A percentile compares a stretch with the other conserved stretches of the same genome.
Conservation (phyloP, 64 coral and sea anemone genomes). For the Stylophora pistillata region DNA sequence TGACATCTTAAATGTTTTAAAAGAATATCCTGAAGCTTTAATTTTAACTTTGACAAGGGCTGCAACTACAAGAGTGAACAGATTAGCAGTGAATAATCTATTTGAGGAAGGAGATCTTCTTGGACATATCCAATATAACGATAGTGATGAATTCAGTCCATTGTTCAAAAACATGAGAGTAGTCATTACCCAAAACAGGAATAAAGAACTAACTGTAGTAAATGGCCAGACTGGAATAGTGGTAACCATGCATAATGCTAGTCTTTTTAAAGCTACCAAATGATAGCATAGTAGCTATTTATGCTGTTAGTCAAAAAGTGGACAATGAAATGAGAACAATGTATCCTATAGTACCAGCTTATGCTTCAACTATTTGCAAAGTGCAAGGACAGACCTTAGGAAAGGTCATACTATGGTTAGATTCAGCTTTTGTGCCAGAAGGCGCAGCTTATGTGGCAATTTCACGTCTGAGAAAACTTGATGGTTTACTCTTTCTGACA, state of each 20-base stretch:
- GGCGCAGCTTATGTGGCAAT: too few relatives aligned
- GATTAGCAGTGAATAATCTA: not conserved
- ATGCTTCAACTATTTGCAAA: slow-evolving; percentile 32
- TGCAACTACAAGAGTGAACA: not conserved
- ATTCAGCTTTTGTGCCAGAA: not conserved
- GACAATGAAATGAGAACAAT: not conserved
- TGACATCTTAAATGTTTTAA: too few relatives aligned
- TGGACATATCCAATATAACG: not conserved
- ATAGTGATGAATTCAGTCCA: fast-evolving
- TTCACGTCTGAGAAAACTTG: too few relatives aligned
- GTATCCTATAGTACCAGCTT: too few relatives aligned
- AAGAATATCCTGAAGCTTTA: not conserved
- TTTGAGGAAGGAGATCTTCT: not conserved
- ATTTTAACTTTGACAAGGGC: not conserved
- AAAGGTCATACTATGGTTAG: not conserved
- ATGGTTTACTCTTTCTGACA: too few relatives aligned
- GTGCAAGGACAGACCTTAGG: slow-evolving; percentile 28
- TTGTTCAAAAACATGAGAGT: not conserved
- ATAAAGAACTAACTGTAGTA: not conserved
- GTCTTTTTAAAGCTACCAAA: not conserved
- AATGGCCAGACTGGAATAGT: not conserved
- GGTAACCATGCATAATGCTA: not conserved
- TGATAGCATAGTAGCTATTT: not conserved
- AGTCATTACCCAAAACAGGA: too few relatives aligned
- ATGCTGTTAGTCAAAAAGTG: not conserved